Evolutionary conservation across 2,888 invertebrate genomes (phyloP).

Genomic region (Microctonus hyperodae): DNA sequence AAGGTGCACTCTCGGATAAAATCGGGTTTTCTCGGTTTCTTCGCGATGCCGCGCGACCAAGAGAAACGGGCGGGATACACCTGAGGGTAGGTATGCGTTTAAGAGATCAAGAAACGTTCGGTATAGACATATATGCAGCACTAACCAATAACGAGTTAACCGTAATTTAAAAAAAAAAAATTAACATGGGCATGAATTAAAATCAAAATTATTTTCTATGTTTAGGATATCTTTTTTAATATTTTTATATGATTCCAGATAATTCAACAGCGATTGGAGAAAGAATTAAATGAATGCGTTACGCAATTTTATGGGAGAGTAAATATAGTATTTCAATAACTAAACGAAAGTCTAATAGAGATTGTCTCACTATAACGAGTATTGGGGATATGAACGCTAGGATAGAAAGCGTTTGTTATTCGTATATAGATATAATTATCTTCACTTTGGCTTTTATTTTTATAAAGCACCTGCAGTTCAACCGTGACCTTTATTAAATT

Average conservation of each 20-base stretch:
- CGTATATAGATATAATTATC: neutral
- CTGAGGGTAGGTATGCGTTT: constrained; percentile 27
- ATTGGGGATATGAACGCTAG: constrained; percentile 24
- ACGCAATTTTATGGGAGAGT: neutral
- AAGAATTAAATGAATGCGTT: neutral
- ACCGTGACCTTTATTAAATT: constrained; percentile 1
- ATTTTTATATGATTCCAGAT: no score
- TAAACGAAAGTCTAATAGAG: neutral
- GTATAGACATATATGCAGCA: neutral
- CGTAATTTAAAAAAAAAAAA: neutral
- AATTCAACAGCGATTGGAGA: neutral
- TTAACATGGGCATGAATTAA: neutral
- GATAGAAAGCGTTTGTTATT: constrained; percentile 8
- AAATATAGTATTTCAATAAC: neutral
- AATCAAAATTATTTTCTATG: neutral
- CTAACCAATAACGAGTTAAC: neutral
- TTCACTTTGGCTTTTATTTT: neutral
- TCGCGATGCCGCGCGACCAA: constrained; percentile 21
- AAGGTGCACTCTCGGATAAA: constrained; percentile 25
- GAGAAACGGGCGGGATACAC: constrained; percentile 34
- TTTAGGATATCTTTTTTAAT: neutral
- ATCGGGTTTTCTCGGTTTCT: constrained; percentile 27
- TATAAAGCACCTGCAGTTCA: constrained; percentile 3
- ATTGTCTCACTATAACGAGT: constrained; percentile 10
- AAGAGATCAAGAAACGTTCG: constrained; percentile 25